A percentile compares a stretch with the other conserved stretches of the same genome.
phyloP scores from a whole-genome alignment of 2,888 invertebrate species.

The Micropterix aruncella region DNA sequence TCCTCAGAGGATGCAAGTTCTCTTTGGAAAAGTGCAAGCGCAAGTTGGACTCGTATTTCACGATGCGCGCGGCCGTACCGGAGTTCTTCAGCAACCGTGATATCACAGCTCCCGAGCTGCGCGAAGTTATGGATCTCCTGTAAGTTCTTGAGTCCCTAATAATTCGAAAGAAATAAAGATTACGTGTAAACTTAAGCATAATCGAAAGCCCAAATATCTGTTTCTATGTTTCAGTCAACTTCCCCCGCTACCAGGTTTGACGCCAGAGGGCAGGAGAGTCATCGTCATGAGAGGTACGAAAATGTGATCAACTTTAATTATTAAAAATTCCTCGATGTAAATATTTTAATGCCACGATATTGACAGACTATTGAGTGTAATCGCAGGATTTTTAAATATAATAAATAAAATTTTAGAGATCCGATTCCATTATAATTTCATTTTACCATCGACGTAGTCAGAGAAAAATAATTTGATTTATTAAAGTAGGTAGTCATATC shows the following conservation, averaged over 20 bases:
- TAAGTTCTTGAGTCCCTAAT: conserved; percentile 28
- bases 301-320: too few relatives aligned
- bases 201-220: conserved; percentile 1
- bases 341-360: too few relatives aligned
- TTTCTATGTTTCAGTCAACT: conserved; percentile 42
- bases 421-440: too few relatives aligned
- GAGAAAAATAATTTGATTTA: too few relatives aligned
- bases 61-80: conserved; percentile 69
- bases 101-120: conserved; percentile 55
- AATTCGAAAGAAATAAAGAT: not conserved
- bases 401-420: too few relatives aligned
- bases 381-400: too few relatives aligned
- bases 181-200: too few relatives aligned
- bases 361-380: too few relatives aligned
- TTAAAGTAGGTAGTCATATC: too few relatives aligned
- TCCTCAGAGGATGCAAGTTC: conserved; percentile 75
- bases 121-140: conserved; percentile 53
- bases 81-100: conserved; percentile 72
- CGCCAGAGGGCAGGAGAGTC: conserved; percentile 66
- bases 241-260: conserved; percentile 70
- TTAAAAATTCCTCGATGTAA: too few relatives aligned
- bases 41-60: conserved; percentile 80
- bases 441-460: too few relatives aligned
- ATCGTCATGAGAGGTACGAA: conserved; percentile 51
- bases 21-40: conserved; percentile 74